Base-by-base conservation (phyloP, 2,888 invertebrate genomes). In the Sclerodermus sp. region DNA sequence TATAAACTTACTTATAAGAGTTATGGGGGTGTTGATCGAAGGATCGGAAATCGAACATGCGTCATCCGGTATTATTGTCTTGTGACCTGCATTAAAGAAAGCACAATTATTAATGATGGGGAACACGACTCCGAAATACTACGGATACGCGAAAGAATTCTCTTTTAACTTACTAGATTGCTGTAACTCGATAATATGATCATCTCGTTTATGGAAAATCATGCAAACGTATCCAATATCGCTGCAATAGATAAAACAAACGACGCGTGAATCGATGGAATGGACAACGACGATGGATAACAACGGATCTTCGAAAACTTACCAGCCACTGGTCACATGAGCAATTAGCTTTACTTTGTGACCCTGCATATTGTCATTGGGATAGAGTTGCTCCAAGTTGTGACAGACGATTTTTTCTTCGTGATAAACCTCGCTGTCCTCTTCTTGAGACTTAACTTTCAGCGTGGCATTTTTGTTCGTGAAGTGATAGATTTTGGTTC, bases 151-250 rank as follows among this genome's bases (percentile, higher is more conserved):
- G n/a, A n/a, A n/a, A n/a, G n/a, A n/a, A n/a, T n/a, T n/a, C n/a
- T n/a, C 10, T 9, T 30, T 23, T 34, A 34, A 34, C 76, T 76
- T 67, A 74, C 80, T 76, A 45, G 87, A 86, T 68, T 86, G 85
- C 68, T 87, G 87, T 52, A 90, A 81, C 78, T 90, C 90, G 62
- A 91, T 85, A 29, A 91, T 88, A 66, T 85, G 84, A 43, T 83
- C 81, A 55, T 86, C 88, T 45, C 91, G 83, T 45, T 85, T 85
- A 75, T 87, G 84, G 75, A 90, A 86, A 64, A 84, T 83, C 81
- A 91, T 86, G 74, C 91, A 92, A 31, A 88, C 85, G 76, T 89
- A 90, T 2, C 90, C 90, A 29, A 88, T 90, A 68, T 89, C 87
- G 67, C 91, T 91, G 83, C 1, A 81, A 83, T 51, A 55, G n/a